Percentiles rank a stretch among this genome's conserved stretches.
These are phyloP conservation scores for Athalia circularis DNA, from an alignment of 2,888 invertebrate species.

Conservation along the genomic window DNA sequence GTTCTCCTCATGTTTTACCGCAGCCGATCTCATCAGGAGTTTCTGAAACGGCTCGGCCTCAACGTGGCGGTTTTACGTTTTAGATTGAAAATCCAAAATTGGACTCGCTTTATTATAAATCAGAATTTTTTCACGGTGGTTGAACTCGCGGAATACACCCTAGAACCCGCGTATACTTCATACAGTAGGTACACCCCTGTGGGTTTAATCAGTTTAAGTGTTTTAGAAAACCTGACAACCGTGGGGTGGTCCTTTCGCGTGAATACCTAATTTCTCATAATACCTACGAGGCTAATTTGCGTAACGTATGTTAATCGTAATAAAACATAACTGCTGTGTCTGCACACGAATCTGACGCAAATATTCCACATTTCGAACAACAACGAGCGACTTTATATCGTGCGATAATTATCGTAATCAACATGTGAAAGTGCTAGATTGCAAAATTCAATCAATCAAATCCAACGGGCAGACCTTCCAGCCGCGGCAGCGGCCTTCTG, in stretches of 20 bases:
- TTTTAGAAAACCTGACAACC: conserved; percentile 59
- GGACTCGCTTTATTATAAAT: conserved; percentile 46
- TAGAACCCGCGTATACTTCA: neutral
- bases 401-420: neutral
- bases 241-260: conserved; percentile 3
- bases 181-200: conserved; percentile 46
- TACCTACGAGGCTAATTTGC: conserved; percentile 14
- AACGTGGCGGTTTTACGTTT: neutral
- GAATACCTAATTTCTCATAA: too few species aligned
- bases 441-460: conserved; percentile 11
- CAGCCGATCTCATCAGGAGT: neutral
- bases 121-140: conserved; percentile 39
- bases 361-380: neutral
- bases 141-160: conserved; percentile 24
- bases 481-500: neutral
- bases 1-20: conserved; percentile 10
- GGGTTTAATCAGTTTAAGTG: conserved; percentile 69
- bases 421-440: neutral
- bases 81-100: conserved; percentile 30
- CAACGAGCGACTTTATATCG: neutral
- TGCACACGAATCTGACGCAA: neutral
- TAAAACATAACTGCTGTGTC: neutral
- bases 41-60: neutral
- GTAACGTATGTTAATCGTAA: conserved; percentile 8
- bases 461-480: neutral